A percentile compares a stretch with the other conserved stretches of the same genome.
Conservation (phyloP, 2,888 invertebrate genomes). For the Megastigmus dorsalis region DNA sequence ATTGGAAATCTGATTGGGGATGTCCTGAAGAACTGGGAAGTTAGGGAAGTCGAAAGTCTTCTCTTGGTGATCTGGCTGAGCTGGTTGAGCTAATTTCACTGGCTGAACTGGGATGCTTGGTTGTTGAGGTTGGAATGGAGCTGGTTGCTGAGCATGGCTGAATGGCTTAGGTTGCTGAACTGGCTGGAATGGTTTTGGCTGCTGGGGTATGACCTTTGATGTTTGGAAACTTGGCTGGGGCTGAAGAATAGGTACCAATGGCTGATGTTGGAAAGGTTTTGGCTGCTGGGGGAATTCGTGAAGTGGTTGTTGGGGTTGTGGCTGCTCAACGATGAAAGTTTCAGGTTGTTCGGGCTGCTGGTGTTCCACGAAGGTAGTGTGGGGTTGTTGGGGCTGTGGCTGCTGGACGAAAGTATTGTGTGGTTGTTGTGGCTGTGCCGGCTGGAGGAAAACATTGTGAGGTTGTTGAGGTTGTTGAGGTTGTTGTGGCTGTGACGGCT, state of each 20-base stretch:
- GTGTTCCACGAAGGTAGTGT: no score
- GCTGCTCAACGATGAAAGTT: background rate
- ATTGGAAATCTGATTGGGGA: constrained; percentile 32
- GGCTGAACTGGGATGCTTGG: background rate
- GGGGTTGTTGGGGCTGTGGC: constrained; percentile 15
- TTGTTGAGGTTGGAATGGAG: background rate
- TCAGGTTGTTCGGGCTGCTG: constrained; percentile 22
- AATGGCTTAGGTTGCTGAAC: no score
- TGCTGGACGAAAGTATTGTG: constrained; percentile 1
- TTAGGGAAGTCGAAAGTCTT: constrained; percentile 39
- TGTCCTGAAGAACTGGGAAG: constrained; percentile 14
- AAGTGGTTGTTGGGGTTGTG: background rate
- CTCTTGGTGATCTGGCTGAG: background rate
- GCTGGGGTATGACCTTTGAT: no score
- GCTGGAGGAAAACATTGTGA: constrained; percentile 5
- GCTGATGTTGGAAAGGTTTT: constrained; percentile 1
- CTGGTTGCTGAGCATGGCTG: background rate
- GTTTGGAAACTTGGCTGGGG: no score
- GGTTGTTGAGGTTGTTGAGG: constrained; percentile 28
- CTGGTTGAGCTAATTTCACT: background rate
- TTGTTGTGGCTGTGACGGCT: constrained; percentile 5
- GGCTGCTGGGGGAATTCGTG: constrained; percentile 6
- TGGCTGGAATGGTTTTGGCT: background rate
- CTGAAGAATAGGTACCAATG: no score
- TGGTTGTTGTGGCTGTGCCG: background rate